phyloP scores from a whole-genome alignment of 2,113 vertebrate genomes.

The Nannobrachium achirus region DNA sequence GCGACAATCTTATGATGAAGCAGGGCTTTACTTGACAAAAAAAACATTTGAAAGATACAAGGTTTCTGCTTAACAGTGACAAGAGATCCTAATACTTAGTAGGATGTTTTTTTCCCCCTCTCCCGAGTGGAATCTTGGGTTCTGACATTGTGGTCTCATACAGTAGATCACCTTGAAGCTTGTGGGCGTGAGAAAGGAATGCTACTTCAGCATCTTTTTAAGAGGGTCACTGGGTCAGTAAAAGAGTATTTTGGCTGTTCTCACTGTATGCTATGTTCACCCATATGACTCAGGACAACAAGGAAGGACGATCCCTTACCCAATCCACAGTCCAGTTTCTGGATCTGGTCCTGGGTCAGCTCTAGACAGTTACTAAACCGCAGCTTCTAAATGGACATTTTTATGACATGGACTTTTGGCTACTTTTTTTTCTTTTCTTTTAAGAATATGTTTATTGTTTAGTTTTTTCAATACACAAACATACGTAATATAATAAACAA shows the following conservation, averaged over 20 bases:
- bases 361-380: slow-evolving; percentile 1
- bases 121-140: slow-evolving; percentile 8
- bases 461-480: no score
- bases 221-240: slow-evolving; percentile 10
- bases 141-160: not conserved
- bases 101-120: not conserved
- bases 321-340: not conserved
- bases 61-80: no score
- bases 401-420: no score
- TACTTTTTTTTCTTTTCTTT: no score
- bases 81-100: not conserved
- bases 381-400: no score
- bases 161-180: slow-evolving; percentile 3
- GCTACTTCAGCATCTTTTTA: slow-evolving; percentile 37
- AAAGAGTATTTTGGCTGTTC: slow-evolving; percentile 19
- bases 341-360: no score
- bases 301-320: not conserved
- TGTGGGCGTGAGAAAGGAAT: slow-evolving; percentile 19
- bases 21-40: no score
- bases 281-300: not conserved
- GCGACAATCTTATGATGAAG: no score
- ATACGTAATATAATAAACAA: no score
- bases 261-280: slow-evolving; percentile 11
- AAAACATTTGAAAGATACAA: no score
- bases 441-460: no score